Evolutionary conservation across 2,888 invertebrate genomes (phyloP).

Genomic region (Nymphalis urticae): DNA sequence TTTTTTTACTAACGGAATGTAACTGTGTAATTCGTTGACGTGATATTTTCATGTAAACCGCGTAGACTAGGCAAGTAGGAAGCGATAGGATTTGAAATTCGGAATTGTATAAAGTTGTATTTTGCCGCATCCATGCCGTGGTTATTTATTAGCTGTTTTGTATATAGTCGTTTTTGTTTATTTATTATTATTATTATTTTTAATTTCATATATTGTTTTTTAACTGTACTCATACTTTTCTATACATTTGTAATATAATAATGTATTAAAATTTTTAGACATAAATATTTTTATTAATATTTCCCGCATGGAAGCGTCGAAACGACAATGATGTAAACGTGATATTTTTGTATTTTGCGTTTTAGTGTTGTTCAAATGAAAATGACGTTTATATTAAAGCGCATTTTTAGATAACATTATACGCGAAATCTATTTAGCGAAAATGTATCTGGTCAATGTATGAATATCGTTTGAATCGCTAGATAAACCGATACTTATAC

Average conservation of each 20-base stretch:
- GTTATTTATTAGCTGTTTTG: conserved; percentile 48
- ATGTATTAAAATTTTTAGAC: conserved; percentile 30
- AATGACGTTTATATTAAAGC: conserved; percentile 26
- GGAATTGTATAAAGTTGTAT: conserved; percentile 64
- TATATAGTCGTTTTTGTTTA: conserved; percentile 56
- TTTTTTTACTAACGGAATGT: conserved; percentile 64
- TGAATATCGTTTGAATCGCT: conserved; percentile 61
- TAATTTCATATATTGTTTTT: conserved; percentile 4
- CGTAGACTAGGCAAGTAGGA: conserved; percentile 51
- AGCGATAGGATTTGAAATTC: conserved; percentile 47
- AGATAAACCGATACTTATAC: conserved; percentile 61
- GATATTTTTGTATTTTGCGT: conserved; percentile 65
- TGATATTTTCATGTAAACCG: conserved; percentile 75
- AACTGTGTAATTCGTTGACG: conserved; percentile 72
- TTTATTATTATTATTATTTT: conserved; percentile 37
- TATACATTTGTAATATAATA: conserved; percentile 33
- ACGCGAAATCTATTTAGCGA: conserved; percentile 48
- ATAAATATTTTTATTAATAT: conserved; percentile 39
- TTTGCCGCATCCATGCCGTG: conserved; percentile 54
- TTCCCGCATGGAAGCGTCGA: conserved; percentile 54
- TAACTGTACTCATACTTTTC: conserved; percentile 20
- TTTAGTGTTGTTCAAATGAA: conserved; percentile 43
- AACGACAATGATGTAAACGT: conserved; percentile 52
- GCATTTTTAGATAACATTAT: conserved; percentile 43
- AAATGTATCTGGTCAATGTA: conserved; percentile 67